Evolutionary conservation across 2,113 vertebrate genomes (phyloP).

Genomic region (Drymodes brunneopygia): DNA sequence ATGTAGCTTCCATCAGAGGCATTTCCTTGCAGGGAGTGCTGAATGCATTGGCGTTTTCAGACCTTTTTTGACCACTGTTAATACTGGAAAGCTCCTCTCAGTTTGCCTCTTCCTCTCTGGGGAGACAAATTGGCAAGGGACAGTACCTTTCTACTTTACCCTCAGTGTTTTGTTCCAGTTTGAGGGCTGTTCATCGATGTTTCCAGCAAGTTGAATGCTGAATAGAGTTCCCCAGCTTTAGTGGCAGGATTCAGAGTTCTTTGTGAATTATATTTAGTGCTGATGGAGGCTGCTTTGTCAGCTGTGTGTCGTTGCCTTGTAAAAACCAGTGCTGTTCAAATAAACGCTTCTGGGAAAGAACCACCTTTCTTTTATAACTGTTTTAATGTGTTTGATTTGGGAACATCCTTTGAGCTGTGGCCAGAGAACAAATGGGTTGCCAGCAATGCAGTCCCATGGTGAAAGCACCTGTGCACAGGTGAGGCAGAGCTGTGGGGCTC

Average conservation of each 20-base stretch:
- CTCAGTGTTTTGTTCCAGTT: background rate
- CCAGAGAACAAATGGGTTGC: background rate
- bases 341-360: background rate
- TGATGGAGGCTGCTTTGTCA: slow-evolving; percentile 30
- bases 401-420: background rate
- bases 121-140: background rate
- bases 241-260: background rate
- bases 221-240: background rate
- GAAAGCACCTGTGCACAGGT: background rate
- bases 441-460: background rate
- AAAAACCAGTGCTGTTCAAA: slow-evolving; percentile 8
- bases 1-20: background rate
- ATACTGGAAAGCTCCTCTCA: background rate
- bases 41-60: background rate
- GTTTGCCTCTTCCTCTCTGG: background rate
- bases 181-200: background rate
- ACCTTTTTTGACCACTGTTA: background rate
- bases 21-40: background rate
- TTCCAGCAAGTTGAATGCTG: background rate
- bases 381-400: background rate
- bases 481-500: background rate
- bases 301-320: background rate
- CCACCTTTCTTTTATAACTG: background rate
- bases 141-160: background rate
- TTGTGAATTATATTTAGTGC: slow-evolving; percentile 10